Evolutionary conservation across 2,113 vertebrate genomes (phyloP).

Genomic region (Nothocercus nigrocapillus): DNA sequence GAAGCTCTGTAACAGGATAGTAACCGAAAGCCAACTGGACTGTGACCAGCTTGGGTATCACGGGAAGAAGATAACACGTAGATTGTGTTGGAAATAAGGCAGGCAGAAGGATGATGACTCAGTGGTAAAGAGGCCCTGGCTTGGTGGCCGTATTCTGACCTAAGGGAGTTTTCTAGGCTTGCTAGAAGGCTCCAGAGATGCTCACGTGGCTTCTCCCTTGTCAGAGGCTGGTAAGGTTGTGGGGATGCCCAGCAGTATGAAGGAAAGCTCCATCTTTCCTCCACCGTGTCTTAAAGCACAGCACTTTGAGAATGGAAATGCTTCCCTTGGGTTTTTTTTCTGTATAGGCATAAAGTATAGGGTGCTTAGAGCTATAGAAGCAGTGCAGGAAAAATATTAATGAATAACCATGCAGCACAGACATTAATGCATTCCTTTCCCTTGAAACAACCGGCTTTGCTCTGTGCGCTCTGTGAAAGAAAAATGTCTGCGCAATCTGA

Average conservation of each 20-base stretch:
- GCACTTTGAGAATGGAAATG: not conserved
- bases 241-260: not conserved
- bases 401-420: slow-evolving; percentile 52
- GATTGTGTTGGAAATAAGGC: slow-evolving; percentile 41
- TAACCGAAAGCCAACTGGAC: not conserved
- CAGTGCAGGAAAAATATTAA: slow-evolving; percentile 58
- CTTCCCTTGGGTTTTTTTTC: not conserved
- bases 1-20: slow-evolving; percentile 45
- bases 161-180: not conserved
- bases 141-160: not conserved
- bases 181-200: not conserved
- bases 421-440: slow-evolving; percentile 62
- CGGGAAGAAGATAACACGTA: slow-evolving; percentile 52
- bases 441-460: slow-evolving; percentile 64
- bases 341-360: not conserved
- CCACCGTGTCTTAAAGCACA: not conserved
- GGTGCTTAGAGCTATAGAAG: slow-evolving; percentile 40
- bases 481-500: slow-evolving; percentile 21
- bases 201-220: not conserved
- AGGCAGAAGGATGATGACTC: not conserved
- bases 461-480: slow-evolving; percentile 33
- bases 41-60: slow-evolving; percentile 15
- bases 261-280: not conserved
- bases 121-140: not conserved
- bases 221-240: not conserved